Evolutionary conservation across 2,888 invertebrate genomes (phyloP).

Genomic region (Xestia rhomboidea): DNA sequence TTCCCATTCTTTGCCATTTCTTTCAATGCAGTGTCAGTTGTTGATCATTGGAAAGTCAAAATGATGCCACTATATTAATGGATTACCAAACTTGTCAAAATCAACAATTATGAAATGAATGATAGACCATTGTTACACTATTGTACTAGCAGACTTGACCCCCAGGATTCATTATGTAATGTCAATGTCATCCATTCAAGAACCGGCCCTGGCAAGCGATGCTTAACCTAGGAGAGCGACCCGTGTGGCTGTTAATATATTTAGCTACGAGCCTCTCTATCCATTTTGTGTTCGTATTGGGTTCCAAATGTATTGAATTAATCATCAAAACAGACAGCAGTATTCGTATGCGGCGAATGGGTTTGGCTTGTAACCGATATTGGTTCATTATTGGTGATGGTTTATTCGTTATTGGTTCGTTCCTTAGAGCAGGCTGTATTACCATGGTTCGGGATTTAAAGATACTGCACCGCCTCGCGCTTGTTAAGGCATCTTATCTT

Average conservation of each 20-base stretch:
- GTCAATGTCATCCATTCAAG: background rate
- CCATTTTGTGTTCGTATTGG: background rate
- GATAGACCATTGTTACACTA: no score
- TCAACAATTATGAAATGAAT: no score
- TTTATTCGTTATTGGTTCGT: no score
- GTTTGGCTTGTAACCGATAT: slow-evolving; percentile 4
- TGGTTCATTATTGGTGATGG: background rate
- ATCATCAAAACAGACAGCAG: slow-evolving; percentile 7
- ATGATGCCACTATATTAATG: no score
- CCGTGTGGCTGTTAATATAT: background rate
- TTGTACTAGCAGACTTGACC: no score
- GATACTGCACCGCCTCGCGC: background rate
- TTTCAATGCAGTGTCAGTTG: no score
- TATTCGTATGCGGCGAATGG: slow-evolving; percentile 4
- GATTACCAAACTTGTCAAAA: no score
- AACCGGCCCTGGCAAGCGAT: background rate
- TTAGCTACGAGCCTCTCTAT: background rate
- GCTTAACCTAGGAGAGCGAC: background rate
- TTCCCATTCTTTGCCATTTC: no score
- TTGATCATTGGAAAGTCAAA: no score
- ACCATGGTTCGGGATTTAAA: background rate
- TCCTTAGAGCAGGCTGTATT: background rate
- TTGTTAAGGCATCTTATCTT: background rate
- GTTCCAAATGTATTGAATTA: slow-evolving; percentile 18
- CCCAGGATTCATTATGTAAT: background rate